Conservation (phyloP, 2,888 invertebrate genomes). For the Drosophila nr. medialis region DNA sequence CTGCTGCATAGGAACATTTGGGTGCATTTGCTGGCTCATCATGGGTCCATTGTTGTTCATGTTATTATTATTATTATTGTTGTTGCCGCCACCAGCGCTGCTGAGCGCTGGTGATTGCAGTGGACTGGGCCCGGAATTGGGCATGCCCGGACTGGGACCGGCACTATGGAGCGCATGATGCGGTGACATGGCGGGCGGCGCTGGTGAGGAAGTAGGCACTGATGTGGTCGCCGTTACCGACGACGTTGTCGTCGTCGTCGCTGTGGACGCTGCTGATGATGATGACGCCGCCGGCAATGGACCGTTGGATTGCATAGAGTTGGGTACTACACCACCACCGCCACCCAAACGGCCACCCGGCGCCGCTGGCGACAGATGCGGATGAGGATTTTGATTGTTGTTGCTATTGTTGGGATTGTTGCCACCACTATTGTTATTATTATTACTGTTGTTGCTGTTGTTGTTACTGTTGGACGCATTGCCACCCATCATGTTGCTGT, state of each 20-base stretch:
- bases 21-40: constrained; percentile 83
- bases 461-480: constrained; percentile 46
- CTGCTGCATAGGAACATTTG: constrained; percentile 85
- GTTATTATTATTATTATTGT: constrained; percentile 61
- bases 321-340: constrained; percentile 69
- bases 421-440: constrained; percentile 59
- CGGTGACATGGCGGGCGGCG: constrained; percentile 85
- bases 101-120: constrained; percentile 75
- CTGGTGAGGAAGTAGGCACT: constrained; percentile 83
- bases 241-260: constrained; percentile 65
- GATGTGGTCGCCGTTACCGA: constrained; percentile 74
- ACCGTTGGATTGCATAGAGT: constrained; percentile 85
- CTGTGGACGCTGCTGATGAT: constrained; percentile 60
- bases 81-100: constrained; percentile 53
- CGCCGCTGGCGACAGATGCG: constrained; percentile 80
- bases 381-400: constrained; percentile 80
- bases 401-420: constrained; percentile 59
- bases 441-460: constrained; percentile 66
- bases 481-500: constrained; percentile 56
- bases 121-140: constrained; percentile 77
- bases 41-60: constrained; percentile 80
- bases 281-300: constrained; percentile 86
- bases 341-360: constrained; percentile 74
- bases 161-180: constrained; percentile 80
- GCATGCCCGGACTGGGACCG: constrained; percentile 80